Base-by-base conservation (phyloP, 1,140 invertebrate genomes). In the Drosophila erecta region DNA sequence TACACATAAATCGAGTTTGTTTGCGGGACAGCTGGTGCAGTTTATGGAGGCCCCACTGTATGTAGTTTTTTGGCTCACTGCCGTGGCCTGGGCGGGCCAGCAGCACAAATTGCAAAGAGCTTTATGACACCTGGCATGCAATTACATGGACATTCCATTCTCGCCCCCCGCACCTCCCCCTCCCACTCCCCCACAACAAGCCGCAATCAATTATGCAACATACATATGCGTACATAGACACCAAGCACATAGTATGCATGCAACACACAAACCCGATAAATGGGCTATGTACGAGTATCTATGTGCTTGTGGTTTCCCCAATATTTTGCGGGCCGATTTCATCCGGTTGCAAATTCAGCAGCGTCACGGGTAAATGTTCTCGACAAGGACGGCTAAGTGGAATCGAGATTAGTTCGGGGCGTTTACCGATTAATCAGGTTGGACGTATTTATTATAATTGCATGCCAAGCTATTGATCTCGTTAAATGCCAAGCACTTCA, bases 111-210 rank as follows among this genome's bases (percentile, higher is more conserved):
- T 55, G 66, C 66, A 47, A 61, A 49, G 43, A 70, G 66, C 50
- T 70, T 70, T 70, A 70, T 76, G 72, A 76, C 72, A 76, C 72
- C 59, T 74, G 73, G 73, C 69, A 43, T 50, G 69, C 57, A 62
- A 73, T 81, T 78, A 83, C 65, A 67, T 85, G 53, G 51, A 71
- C 61, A 83, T 83, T 83, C 80, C 73, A 76, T 55, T 67, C 61
- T 69, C 57, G 50, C 67, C 35, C 50, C 64, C 66, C 27, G 0
- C 22, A 0, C 24, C n/a, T n/a, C 24, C 24, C 24, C 24, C 5
- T 1, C 24, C 0, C 24, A n/a, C 24, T 6, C 24, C 5, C 24
- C 24, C 62, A 47, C 66, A 65, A 51, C 64, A 50, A 41, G 22
- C 24, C 1, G 50, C 66, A 20, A 70, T 62, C 38, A 74, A 79